Conservation (phyloP, 2,888 invertebrate genomes). For the Pterobdella sp. region DNA sequence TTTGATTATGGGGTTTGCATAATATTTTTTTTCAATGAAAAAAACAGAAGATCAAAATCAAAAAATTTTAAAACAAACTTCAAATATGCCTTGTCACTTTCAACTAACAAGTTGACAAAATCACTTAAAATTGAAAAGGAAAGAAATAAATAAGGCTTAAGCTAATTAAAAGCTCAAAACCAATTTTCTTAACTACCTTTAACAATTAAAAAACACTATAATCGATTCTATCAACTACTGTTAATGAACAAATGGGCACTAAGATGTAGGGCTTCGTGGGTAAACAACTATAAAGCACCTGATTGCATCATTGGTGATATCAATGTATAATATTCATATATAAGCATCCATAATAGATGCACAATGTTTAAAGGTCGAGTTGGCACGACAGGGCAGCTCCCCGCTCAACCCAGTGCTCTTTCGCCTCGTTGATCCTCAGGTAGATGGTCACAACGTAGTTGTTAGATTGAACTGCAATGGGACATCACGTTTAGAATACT, state of each 20-base stretch:
- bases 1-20: too few species aligned
- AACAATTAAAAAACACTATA: too few species aligned
- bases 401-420: conserved; percentile 77
- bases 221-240: not conserved
- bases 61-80: too few species aligned
- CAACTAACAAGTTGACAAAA: too few species aligned
- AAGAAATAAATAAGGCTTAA: too few species aligned
- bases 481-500: not conserved
- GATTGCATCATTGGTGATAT: not conserved
- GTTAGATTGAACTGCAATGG: conserved; percentile 50
- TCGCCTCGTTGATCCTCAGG: conserved; percentile 55
- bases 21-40: too few species aligned
- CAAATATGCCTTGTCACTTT: too few species aligned
- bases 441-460: conserved; percentile 52
- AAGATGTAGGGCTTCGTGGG: not conserved
- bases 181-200: too few species aligned
- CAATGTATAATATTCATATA: not conserved
- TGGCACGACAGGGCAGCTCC: conserved; percentile 79
- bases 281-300: not conserved
- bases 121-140: too few species aligned
- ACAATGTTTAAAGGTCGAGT: conserved; percentile 59
- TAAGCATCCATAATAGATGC: not conserved
- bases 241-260: not conserved
- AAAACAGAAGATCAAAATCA: too few species aligned
- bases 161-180: too few species aligned